Evolutionary conservation across 37 sponge, comb jelly and placozoan genomes (phyloP).

Genomic region (Aplysina aerophoba): DNA sequence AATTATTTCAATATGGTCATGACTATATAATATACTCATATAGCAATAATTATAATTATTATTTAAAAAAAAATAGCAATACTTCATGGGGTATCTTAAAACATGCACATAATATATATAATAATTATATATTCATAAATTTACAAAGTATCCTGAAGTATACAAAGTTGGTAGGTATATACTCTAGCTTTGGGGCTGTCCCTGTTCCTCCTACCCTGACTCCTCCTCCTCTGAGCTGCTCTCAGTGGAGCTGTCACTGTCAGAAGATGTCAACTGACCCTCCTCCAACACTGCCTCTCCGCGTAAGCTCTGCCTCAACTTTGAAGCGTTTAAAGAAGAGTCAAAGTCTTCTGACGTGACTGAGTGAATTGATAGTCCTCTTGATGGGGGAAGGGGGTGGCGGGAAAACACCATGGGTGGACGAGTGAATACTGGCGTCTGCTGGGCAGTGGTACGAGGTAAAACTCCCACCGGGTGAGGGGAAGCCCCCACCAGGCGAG

Average conservation of each 20-base stretch:
- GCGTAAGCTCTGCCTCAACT: constrained; percentile 22
- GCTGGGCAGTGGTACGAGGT: not conserved
- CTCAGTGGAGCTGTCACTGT: not conserved
- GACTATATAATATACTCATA: no score
- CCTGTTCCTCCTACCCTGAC: not conserved
- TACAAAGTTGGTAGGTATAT: no score
- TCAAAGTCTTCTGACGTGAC: constrained; percentile 24
- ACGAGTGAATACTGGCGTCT: not conserved
- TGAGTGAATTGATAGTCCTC: constrained; percentile 22
- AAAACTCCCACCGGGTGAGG: not conserved
- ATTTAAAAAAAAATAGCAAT: no score
- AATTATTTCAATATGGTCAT: no score
- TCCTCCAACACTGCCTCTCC: not conserved
- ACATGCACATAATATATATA: no score
- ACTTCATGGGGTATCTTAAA: no score
- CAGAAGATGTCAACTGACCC: not conserved
- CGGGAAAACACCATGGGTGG: not conserved
- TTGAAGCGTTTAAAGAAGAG: not conserved
- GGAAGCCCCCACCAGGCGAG: not conserved
- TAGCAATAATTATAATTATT: no score
- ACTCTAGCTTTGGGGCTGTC: not conserved
- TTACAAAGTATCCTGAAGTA: no score
- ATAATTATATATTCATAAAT: no score
- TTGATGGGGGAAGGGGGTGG: not conserved
- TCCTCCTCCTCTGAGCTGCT: not conserved